Evolutionary conservation across 2,888 invertebrate species (phyloP).

Genomic region (Pardosa pseudoannulata): DNA sequence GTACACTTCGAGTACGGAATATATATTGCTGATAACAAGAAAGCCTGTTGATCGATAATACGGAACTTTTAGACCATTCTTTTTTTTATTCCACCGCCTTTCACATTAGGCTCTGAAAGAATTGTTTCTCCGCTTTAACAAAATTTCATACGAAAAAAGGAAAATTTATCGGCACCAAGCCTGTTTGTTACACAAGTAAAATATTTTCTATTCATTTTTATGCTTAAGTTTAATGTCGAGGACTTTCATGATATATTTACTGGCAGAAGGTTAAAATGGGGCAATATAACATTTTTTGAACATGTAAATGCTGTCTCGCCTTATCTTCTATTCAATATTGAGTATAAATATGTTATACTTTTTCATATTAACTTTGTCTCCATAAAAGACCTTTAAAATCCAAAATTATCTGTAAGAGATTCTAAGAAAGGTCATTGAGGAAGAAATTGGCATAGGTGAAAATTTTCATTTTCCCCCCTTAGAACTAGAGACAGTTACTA

Average conservation of each 20-base stretch:
- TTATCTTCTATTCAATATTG: too few relatives aligned
- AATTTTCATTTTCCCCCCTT: too few relatives aligned
- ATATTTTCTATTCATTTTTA: constrained; percentile 33
- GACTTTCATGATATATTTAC: neutral
- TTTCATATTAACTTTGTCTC: too few relatives aligned
- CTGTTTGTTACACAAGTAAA: constrained; percentile 44
- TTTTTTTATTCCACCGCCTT: constrained; percentile 29
- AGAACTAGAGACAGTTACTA: too few relatives aligned
- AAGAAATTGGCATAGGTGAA: too few relatives aligned
- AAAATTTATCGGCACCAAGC: constrained; percentile 10
- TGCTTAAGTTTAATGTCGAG: neutral
- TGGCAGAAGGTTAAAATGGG: neutral
- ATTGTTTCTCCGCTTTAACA: neutral
- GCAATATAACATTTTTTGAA: neutral
- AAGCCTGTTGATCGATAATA: constrained; percentile 59
- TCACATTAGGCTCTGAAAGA: neutral
- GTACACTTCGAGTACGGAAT: constrained; percentile 25
- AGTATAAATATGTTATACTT: too few relatives aligned
- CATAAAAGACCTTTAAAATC: too few relatives aligned
- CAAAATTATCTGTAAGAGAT: too few relatives aligned
- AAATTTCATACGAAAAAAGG: constrained; percentile 2
- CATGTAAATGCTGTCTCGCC: neutral
- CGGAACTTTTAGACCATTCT: constrained; percentile 57
- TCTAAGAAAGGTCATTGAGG: too few relatives aligned
- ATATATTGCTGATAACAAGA: constrained; percentile 66